Base-by-base conservation (phyloP, 1,140 invertebrate species). In the Sminthurinus signatus region DNA sequence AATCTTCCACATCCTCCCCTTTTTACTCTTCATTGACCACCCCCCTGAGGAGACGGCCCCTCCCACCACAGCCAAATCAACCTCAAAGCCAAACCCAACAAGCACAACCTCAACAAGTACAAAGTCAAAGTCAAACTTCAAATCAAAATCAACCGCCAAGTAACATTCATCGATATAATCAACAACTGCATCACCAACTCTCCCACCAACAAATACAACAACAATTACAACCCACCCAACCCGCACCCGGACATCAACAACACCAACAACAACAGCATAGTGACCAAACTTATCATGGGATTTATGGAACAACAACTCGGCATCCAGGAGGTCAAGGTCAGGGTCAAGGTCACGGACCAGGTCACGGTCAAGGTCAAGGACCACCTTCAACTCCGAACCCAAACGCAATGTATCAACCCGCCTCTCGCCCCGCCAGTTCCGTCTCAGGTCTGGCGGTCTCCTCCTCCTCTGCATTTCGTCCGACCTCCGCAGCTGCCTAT, bases 1-100 rank as follows among this genome's bases (percentile, higher is more conserved):
- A 27, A 23, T 60, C 46, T 36, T 60, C 25, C 25, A 27, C 54
- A 29, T 63, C 61, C 52, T 56, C 61, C 42, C 28, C 60, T 43
- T 62, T 31, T 32, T 50, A 48, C 19, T 8, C 8, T 15, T 14
- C 46, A 8, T 19, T 48, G 8, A 48, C 10, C 32, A 58, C 39
- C 29, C 31, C 31, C 25, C 27, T 8, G n/a, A 36, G 31, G 39
- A 8, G 55, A 19, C 8, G 10, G 46, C 46, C 46, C 46, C 46
- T 14, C 14, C 4, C 39, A 36, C 32, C 3, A 32, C 8, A 15
- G 31, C 32, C n/a, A 14, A 31, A 3, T 14, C 32, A 17, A 31
- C 28, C 28, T 15, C 28, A 27, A 17, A 31, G 12, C 8, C 5
- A 23, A 14, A 25, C 15, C 36, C 36, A 39, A 39, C 8, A 39